phyloP scores from a whole-genome alignment of 1,140 invertebrate genomes.

The Argopecten irradians region DNA sequence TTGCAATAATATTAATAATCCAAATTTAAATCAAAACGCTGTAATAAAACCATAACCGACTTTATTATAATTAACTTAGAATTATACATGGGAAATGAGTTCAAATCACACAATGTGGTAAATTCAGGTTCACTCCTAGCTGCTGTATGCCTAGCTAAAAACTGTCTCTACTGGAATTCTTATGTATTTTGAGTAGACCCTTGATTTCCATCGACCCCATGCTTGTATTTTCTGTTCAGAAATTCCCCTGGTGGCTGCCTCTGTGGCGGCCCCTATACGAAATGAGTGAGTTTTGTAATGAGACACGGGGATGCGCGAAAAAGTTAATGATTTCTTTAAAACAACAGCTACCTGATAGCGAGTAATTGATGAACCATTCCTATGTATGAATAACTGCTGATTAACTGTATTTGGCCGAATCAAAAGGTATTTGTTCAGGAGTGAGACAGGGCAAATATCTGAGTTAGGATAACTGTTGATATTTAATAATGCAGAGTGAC shows the following conservation, averaged over 20 bases:
- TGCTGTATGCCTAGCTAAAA: not conserved
- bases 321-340: constrained; percentile 30
- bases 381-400: constrained; percentile 33
- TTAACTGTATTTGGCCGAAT: not conserved
- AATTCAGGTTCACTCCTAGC: too few relatives aligned
- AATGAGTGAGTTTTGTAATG: constrained; percentile 36
- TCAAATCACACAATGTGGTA: too few relatives aligned
- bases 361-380: constrained; percentile 23
- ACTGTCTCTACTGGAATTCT: not conserved
- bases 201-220: constrained; percentile 37
- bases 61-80: too few relatives aligned
- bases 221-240: constrained; percentile 27
- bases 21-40: too few relatives aligned
- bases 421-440: not conserved
- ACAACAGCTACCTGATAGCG: constrained; percentile 37
- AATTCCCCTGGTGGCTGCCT: not conserved
- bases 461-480: not conserved
- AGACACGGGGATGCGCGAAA: not conserved
- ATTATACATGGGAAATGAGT: too few relatives aligned
- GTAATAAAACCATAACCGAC: too few relatives aligned
- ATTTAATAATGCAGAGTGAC: not conserved
- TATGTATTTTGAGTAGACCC: constrained; percentile 35
- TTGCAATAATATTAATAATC: not conserved
- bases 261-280: constrained; percentile 36
- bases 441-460: constrained; percentile 5